phyloP scores from a whole-genome alignment of 2,888 invertebrate genomes.

The Leptinotarsa peninsularis region DNA sequence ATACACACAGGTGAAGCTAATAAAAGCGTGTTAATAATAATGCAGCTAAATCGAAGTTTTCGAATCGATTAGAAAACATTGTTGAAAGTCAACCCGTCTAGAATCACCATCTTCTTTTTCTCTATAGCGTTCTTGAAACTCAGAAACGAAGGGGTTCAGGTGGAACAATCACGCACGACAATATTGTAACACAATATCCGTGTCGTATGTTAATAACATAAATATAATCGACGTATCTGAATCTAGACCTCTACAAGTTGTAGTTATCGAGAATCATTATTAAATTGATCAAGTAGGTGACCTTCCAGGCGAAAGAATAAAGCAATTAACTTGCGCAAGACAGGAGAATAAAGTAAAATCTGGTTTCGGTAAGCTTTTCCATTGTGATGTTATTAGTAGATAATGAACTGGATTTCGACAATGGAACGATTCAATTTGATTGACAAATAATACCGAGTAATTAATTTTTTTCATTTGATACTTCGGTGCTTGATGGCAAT shows the following conservation, averaged over 20 bases:
- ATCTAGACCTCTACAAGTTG: slow-evolving; percentile 8
- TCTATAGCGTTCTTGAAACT: too few relatives aligned
- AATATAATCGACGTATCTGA: slow-evolving; percentile 9
- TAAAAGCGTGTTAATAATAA: too few relatives aligned
- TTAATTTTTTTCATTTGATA: not conserved
- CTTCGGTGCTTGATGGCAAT: not conserved
- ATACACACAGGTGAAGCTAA: too few relatives aligned
- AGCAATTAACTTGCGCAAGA: slow-evolving; percentile 23
- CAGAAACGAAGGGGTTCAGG: too few relatives aligned
- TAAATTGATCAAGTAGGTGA: slow-evolving; percentile 18
- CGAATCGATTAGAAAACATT: too few relatives aligned
- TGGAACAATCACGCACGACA: not conserved
- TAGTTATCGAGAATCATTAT: slow-evolving; percentile 7
- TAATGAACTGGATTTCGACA: slow-evolving; percentile 2
- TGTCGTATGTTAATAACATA: not conserved
- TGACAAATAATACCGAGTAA: not conserved
- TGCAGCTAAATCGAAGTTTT: too few relatives aligned
- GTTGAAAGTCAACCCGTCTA: too few relatives aligned
- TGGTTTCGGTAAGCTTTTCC: slow-evolving; percentile 10
- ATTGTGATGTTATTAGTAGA: not conserved
- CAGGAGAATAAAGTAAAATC: slow-evolving; percentile 1
- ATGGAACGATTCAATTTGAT: slow-evolving; percentile 1
- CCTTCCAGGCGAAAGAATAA: slow-evolving; percentile 22
- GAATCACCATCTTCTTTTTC: too few relatives aligned
- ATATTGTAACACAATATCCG: slow-evolving; percentile 3